Conservation (phyloP, 2,888 invertebrate species). For the Apomyelois bistriatella region DNA sequence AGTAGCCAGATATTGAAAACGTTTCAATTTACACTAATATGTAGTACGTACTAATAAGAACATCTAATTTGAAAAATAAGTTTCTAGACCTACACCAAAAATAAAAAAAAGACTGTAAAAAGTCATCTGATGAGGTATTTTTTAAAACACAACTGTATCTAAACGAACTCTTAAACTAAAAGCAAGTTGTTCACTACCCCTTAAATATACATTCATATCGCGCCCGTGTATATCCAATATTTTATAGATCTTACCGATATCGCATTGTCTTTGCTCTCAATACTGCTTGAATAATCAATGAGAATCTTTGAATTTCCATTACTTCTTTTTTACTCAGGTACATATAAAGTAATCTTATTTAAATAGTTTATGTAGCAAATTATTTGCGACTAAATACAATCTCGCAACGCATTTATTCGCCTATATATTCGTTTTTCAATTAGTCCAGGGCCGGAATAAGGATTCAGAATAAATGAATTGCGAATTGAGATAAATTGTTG, state of each 20-base stretch:
- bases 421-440: slow-evolving; percentile 14
- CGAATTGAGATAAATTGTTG: slow-evolving; percentile 19
- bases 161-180: too few species aligned
- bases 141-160: too few species aligned
- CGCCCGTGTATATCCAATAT: not conserved
- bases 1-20: too few species aligned
- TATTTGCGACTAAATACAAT: too few species aligned
- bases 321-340: not conserved
- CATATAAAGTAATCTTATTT: not conserved
- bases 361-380: not conserved
- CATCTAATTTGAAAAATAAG: too few species aligned
- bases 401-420: not conserved
- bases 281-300: slow-evolving; percentile 5
- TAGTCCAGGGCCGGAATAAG: slow-evolving; percentile 17
- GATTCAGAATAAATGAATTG: slow-evolving; percentile 22
- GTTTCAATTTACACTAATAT: too few species aligned
- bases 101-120: too few species aligned
- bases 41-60: too few species aligned
- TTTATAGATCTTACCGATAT: not conserved
- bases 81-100: too few species aligned
- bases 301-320: not conserved
- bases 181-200: too few species aligned
- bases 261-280: slow-evolving; percentile 4
- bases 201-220: not conserved
- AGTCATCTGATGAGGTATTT: too few species aligned